Evolutionary conservation across 2,797 vertebrate genomes (phyloP).

Genomic region (Antrozous pallidus): DNA sequence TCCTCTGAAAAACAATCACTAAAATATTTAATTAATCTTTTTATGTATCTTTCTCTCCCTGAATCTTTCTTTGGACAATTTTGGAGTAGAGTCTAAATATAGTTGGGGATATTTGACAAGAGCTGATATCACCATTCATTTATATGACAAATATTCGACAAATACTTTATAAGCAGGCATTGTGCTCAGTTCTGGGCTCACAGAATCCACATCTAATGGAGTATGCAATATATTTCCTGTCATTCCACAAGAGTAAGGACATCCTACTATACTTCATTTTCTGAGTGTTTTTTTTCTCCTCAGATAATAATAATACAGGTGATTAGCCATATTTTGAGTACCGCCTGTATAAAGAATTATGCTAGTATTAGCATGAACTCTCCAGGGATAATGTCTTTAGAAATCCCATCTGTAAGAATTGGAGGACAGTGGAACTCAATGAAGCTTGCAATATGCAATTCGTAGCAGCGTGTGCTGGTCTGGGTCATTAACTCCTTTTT

Average conservation of each 20-base stretch:
- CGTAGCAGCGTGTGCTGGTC: not conserved
- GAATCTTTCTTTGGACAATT: not conserved
- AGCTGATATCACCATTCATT: not conserved
- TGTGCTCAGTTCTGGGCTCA: not conserved
- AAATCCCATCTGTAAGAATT: not conserved
- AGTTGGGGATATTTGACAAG: not conserved
- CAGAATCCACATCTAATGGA: rapidly evolving
- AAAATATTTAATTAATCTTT: not conserved
- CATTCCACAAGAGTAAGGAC: not conserved
- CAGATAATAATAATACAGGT: not conserved
- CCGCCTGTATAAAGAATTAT: not conserved
- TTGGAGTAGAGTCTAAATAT: not conserved
- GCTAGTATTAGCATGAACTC: too few relatives aligned
- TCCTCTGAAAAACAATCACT: not conserved
- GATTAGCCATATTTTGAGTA: not conserved
- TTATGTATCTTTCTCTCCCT: not conserved
- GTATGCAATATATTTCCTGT: rapidly evolving
- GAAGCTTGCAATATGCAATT: not conserved
- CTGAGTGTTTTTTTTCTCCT: not conserved
- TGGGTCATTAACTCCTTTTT: not conserved
- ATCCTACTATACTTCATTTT: not conserved
- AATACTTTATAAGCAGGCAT: rapidly evolving
- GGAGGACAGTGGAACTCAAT: not conserved
- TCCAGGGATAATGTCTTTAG: not conserved
- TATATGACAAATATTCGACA: not conserved